Evolutionary conservation across 2,797 vertebrate genomes (phyloP).

Genomic region (Crax fasciolata): DNA sequence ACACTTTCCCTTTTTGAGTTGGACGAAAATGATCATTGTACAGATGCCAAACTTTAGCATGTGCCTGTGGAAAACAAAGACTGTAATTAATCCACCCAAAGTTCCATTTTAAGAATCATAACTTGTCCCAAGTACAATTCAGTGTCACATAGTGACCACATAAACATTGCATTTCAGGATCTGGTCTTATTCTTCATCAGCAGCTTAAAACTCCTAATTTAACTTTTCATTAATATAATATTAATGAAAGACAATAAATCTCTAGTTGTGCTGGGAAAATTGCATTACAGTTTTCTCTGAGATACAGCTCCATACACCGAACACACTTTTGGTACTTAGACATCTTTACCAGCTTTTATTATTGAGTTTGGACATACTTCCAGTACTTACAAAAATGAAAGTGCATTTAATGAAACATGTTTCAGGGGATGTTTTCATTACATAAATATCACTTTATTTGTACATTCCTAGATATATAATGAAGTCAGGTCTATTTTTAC

Average conservation of each 20-base stretch:
- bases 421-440: background rate
- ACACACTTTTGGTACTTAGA: background rate
- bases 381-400: conserved; percentile 10
- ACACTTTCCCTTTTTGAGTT: conserved; percentile 89
- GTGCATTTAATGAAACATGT: background rate
- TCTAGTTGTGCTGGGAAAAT: background rate
- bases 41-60: conserved; percentile 93
- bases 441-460: background rate
- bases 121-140: background rate
- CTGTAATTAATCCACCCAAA: conserved; percentile 4
- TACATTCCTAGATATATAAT: background rate
- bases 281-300: background rate
- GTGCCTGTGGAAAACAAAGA: conserved; percentile 86
- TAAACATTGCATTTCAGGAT: background rate
- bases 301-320: background rate
- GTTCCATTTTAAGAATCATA: background rate
- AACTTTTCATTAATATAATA: background rate
- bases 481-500: background rate
- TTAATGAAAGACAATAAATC: background rate
- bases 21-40: conserved; percentile 91
- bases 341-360: background rate
- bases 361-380: background rate
- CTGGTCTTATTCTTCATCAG: background rate
- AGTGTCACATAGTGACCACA: background rate
- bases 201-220: background rate